Conservation (phyloP, 2,888 invertebrate genomes). For the Cerceris rybyensis region DNA sequence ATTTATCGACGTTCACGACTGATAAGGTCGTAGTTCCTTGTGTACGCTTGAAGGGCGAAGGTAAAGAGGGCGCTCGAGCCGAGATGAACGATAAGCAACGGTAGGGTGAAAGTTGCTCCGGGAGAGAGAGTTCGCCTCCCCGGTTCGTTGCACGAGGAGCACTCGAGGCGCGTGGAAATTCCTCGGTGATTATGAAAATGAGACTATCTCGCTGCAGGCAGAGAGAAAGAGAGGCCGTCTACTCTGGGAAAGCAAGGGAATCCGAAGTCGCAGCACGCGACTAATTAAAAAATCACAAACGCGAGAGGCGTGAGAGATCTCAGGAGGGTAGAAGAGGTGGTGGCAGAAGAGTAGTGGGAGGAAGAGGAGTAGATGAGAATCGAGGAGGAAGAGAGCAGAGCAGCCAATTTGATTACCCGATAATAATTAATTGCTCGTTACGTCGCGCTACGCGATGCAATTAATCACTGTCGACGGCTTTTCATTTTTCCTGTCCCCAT, state of each 20-base stretch:
- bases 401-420: slow-evolving; percentile 72
- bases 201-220: slow-evolving; percentile 9
- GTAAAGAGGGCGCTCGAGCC: slow-evolving; percentile 17
- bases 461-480: slow-evolving; percentile 71
- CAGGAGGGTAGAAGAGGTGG: slow-evolving; percentile 7
- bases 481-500: slow-evolving; percentile 64
- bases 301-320: slow-evolving; percentile 35
- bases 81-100: slow-evolving; percentile 57
- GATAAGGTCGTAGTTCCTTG: slow-evolving; percentile 48
- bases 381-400: slow-evolving; percentile 32
- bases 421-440: slow-evolving; percentile 77
- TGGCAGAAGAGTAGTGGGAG: slow-evolving; percentile 20
- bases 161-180: slow-evolving; percentile 37
- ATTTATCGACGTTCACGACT: slow-evolving; percentile 55
- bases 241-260: slow-evolving; percentile 5
- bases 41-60: slow-evolving; percentile 5
- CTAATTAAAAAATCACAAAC: slow-evolving; percentile 66
- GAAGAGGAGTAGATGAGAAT: slow-evolving; percentile 9
- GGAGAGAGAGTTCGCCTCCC: slow-evolving; percentile 4
- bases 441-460: slow-evolving; percentile 60
- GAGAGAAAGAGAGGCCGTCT: neutral
- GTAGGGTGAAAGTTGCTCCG: slow-evolving; percentile 34
- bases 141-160: slow-evolving; percentile 1
- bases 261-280: slow-evolving; percentile 46
- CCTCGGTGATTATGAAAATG: slow-evolving; percentile 39